Evolutionary conservation across 2,797 vertebrate genomes (phyloP), one percentile per base, ranked within the genome.

Genomic region (Acipenser oxyrinchus): DNA sequence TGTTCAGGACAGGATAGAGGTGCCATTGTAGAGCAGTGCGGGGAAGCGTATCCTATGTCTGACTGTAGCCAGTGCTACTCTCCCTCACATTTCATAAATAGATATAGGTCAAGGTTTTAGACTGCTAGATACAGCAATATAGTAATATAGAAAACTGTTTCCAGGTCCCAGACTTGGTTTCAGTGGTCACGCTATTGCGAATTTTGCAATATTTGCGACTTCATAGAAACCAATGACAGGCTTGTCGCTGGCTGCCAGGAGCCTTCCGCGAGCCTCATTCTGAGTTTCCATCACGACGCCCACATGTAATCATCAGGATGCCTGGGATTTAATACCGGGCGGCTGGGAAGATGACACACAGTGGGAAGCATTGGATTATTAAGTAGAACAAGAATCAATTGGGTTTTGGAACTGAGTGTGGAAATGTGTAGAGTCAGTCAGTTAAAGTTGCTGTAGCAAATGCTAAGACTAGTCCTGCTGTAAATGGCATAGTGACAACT

Each of bases 311-410:
- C 55, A 11, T 58, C 55, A 58, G 55, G 15, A 11, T n/a, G 55
- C 55, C 55, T 58, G 12, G 12, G 55, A 58, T 58, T 58, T 58
- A 58, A 58, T 58, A 58, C 12, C 55, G 15, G 11, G 55, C 6
- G 55, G 55, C 55, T 58, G 55, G 55, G 15, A n/a, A 58, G 6
- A 58, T n/a, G 55, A 58, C 55, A 58, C 9, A n/a, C 55, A 11
- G 55, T 58, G 55, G 55, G 55, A 58, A 58, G 15, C 55, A 13
- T 11, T 58, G 55, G 55, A 58, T 58, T 58, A 58, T 58, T 58
- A 58, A 58, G 55, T n/a, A 58, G 55, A n/a, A 58, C 55, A 58
- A 11, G 55, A 58, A 58, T 58, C 55, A 15, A 11, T 58, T 58
- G 55, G 55, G 55, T 58, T 53, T 58, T 58, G 55, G 55, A 58